Evolutionary conservation across 2,113 vertebrate genomes (phyloP).

Genomic region (Neotoma lepida): DNA sequence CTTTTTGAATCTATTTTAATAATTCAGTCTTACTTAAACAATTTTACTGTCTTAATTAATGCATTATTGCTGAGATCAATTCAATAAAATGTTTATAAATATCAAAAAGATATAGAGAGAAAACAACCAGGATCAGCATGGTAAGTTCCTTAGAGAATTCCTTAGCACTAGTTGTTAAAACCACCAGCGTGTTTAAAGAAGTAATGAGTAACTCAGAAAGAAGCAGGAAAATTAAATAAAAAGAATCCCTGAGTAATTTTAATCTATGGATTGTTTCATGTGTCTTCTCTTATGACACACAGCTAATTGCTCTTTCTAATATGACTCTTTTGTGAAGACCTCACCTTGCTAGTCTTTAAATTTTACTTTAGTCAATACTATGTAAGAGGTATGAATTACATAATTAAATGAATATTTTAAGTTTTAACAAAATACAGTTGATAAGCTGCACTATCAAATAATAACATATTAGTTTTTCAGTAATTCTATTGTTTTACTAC

Average conservation of each 20-base stretch:
- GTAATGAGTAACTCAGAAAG: neutral
- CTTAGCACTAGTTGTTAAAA: neutral
- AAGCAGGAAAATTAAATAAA: neutral
- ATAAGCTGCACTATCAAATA: neutral
- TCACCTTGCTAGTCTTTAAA: neutral
- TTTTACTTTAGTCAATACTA: neutral
- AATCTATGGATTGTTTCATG: neutral
- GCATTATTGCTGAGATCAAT: neutral
- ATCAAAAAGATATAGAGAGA: neutral
- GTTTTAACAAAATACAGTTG: neutral
- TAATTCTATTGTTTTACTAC: neutral
- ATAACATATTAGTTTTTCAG: neutral
- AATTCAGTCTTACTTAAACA: neutral
- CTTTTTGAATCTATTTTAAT: neutral
- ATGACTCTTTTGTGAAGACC: neutral
- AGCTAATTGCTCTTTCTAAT: neutral
- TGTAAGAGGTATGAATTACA: neutral
- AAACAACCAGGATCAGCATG: neutral
- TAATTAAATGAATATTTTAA: neutral
- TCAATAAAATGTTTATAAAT: constrained; percentile 20
- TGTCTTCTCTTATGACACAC: neutral
- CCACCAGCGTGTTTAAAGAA: neutral
- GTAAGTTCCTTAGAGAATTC: neutral
- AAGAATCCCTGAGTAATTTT: neutral
- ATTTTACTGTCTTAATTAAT: neutral